These are phyloP conservation scores for Thumatha senex DNA, from an alignment of 2,888 invertebrate genomes.

Conservation along the genomic window DNA sequence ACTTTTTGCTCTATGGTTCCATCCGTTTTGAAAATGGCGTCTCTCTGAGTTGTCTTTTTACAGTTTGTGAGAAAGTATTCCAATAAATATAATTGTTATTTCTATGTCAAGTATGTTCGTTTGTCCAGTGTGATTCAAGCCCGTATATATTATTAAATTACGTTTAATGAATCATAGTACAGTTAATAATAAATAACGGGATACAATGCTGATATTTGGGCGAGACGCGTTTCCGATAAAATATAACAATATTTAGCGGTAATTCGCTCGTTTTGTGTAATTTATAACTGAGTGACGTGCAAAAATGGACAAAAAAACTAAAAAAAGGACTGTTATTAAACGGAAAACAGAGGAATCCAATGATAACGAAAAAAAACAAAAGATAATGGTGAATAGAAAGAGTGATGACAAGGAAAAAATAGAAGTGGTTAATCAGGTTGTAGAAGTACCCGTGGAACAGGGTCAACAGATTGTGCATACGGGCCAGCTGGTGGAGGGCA, in stretches of 20 bases:
- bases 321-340: conserved; percentile 78
- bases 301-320: conserved; percentile 81
- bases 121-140: background rate
- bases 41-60: conserved; percentile 76
- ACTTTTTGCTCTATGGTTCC: background rate
- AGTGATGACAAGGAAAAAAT: conserved; percentile 71
- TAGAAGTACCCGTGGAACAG: conserved; percentile 76
- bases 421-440: conserved; percentile 72
- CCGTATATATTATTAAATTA: background rate
- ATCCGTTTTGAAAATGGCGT: conserved; percentile 64
- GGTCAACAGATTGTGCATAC: conserved; percentile 77
- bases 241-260: conserved; percentile 36
- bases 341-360: conserved; percentile 73
- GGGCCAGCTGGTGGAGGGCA: conserved; percentile 75
- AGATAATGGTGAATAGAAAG: conserved; percentile 70
- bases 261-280: conserved; percentile 29
- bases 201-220: conserved; percentile 57
- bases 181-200: conserved; percentile 1
- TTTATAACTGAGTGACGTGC: conserved; percentile 37
- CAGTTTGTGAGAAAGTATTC: conserved; percentile 43
- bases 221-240: conserved; percentile 47
- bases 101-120: conserved; percentile 6
- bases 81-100: conserved; percentile 44
- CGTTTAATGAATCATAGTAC: background rate
- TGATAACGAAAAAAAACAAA: conserved; percentile 69